A percentile compares a stretch with the other conserved stretches of the same genome.
Conservation (phyloP, 2,797 vertebrate genomes). For the Synanceia verrucosa region DNA sequence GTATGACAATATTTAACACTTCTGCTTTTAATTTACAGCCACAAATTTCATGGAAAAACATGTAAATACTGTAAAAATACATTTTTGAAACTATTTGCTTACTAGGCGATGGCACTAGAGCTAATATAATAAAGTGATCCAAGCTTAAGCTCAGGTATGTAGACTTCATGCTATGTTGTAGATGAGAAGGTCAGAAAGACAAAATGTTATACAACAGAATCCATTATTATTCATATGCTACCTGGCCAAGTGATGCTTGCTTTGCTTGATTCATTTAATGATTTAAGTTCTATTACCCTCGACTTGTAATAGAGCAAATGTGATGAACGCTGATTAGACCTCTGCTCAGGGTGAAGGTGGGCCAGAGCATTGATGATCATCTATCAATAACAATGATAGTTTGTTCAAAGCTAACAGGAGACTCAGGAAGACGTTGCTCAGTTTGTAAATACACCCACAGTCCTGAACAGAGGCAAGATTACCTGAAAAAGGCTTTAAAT, state of each 20-base stretch:
- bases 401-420: too few relatives aligned
- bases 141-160: conserved; percentile 20
- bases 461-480: too few relatives aligned
- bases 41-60: conserved; percentile 10
- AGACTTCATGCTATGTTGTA: conserved; percentile 23
- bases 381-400: too few relatives aligned
- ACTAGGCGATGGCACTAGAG: conserved; percentile 13
- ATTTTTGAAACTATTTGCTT: conserved; percentile 24
- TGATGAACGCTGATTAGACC: too few relatives aligned
- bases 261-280: conserved; percentile 24
- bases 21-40: background rate
- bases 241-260: conserved; percentile 10
- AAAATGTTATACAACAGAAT: conserved; percentile 24
- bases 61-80: conserved; percentile 51
- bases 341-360: too few relatives aligned
- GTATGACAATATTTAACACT: background rate
- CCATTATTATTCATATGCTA: background rate
- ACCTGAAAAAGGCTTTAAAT: too few relatives aligned
- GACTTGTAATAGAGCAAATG: background rate
- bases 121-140: conserved; percentile 1
- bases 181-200: conserved; percentile 15
- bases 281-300: conserved; percentile 6
- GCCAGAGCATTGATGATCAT: too few relatives aligned
- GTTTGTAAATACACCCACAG: too few relatives aligned
- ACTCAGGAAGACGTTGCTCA: too few relatives aligned